These are phyloP conservation scores for Dipodomys spectabilis DNA, from an alignment of 2,113 vertebrate genomes.

Conservation along the genomic window DNA sequence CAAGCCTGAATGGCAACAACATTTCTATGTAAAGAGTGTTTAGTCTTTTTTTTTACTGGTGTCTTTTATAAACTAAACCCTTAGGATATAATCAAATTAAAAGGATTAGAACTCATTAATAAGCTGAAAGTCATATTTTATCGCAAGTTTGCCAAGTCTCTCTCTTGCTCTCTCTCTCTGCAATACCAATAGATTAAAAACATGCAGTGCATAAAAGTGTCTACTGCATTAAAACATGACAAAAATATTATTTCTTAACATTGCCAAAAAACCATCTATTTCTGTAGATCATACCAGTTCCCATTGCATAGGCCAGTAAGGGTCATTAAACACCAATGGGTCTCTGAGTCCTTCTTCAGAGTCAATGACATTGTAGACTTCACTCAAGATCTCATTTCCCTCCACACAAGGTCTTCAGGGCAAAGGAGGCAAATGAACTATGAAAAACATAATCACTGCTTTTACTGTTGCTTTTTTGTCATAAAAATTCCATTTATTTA, in stretches of 20 bases:
- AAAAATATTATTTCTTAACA: conserved; percentile 86
- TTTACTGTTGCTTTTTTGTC: conserved; percentile 87
- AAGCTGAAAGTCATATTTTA: conserved; percentile 67
- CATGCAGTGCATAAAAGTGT: conserved; percentile 81
- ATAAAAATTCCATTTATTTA: conserved; percentile 89
- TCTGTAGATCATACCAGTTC: conserved; percentile 89
- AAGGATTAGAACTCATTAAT: conserved; percentile 73
- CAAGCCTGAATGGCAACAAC: conserved; percentile 52
- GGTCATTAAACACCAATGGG: conserved; percentile 93
- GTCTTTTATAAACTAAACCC: conserved; percentile 62
- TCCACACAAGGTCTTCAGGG: conserved; percentile 88
- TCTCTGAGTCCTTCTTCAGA: conserved; percentile 88
- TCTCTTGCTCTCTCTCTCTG: conserved; percentile 63
- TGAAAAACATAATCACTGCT: conserved; percentile 89
- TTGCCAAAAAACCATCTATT: conserved; percentile 84
- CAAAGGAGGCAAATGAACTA: conserved; percentile 90
- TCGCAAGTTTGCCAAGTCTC: conserved; percentile 61
- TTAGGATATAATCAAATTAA: conserved; percentile 75
- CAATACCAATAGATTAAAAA: conserved; percentile 82
- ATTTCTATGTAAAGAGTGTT: conserved; percentile 63
- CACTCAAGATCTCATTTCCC: conserved; percentile 88
- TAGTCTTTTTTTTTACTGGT: conserved; percentile 19
- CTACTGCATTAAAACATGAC: conserved; percentile 79
- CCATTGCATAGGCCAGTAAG: conserved; percentile 89
- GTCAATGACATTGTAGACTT: conserved; percentile 87